Evolutionary conservation across 2,888 invertebrate genomes (phyloP).

Genomic region (Eubasilissa splendida): DNA sequence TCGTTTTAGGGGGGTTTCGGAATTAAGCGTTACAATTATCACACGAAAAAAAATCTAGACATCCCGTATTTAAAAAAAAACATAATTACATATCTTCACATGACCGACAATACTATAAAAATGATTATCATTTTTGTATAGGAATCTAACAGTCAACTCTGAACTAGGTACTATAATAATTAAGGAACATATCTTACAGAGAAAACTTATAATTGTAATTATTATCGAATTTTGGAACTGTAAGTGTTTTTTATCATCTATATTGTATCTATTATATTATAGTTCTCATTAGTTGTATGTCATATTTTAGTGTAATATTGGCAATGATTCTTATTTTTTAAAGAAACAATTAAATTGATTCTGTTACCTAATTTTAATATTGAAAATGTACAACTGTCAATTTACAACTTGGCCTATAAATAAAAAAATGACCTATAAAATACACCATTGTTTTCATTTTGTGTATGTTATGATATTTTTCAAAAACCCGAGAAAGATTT

Average conservation of each 20-base stretch:
- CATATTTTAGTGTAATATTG: constrained; percentile 11
- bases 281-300: constrained; percentile 28
- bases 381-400: constrained; percentile 57
- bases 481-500: background rate
- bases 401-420: constrained; percentile 58
- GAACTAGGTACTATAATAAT: background rate
- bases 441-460: background rate
- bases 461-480: background rate
- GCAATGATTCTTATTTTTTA: constrained; percentile 46
- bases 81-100: constrained; percentile 8
- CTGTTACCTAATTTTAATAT: constrained; percentile 58
- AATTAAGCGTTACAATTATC: too few species aligned
- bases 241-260: constrained; percentile 43
- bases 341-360: constrained; percentile 51
- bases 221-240: constrained; percentile 28
- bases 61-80: too few species aligned
- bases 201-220: constrained; percentile 16
- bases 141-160: background rate
- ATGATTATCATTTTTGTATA: constrained; percentile 6
- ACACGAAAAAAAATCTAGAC: too few species aligned
- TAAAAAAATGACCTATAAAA: constrained; percentile 48
- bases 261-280: constrained; percentile 15
- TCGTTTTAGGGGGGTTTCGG: too few species aligned
- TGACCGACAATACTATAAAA: constrained; percentile 21
- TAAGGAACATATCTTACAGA: constrained; percentile 12